Percentiles rank a stretch among this genome's conserved stretches.
Evolutionary conservation across 2,888 invertebrate species (phyloP).

Genomic region (Pedicia rivosa): DNA sequence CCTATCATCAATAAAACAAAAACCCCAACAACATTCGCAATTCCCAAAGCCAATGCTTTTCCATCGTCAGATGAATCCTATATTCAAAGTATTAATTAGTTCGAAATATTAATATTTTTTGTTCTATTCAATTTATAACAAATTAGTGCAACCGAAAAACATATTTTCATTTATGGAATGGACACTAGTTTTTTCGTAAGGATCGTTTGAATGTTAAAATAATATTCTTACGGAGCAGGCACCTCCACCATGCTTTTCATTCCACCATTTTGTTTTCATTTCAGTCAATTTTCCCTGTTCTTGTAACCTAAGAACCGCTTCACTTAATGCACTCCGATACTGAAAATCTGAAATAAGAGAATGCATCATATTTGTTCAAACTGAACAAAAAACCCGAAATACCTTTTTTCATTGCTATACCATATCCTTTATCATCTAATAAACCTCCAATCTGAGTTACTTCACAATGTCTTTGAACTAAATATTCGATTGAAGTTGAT

Average conservation of each 20-base stretch:
- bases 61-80: conserved; percentile 17
- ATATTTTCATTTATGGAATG: no score
- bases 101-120: no score
- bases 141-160: no score
- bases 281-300: conserved; percentile 62
- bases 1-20: conserved; percentile 60
- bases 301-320: conserved; percentile 69
- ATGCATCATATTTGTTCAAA: no score
- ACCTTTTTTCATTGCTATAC: conserved; percentile 54
- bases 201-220: no score
- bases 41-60: conserved; percentile 36
- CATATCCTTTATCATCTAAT: conserved; percentile 57
- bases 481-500: conserved; percentile 60
- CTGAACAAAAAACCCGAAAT: no score
- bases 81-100: no score
- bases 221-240: conserved; percentile 43
- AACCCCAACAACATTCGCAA: conserved; percentile 67
- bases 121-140: no score
- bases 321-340: conserved; percentile 60
- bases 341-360: no score
- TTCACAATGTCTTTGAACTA: conserved; percentile 45
- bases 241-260: conserved; percentile 61
- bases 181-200: no score
- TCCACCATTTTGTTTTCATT: conserved; percentile 84
- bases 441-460: conserved; percentile 42